phyloP scores from a whole-genome alignment of 1,140 invertebrate genomes.

The Papilio aristodemus region DNA sequence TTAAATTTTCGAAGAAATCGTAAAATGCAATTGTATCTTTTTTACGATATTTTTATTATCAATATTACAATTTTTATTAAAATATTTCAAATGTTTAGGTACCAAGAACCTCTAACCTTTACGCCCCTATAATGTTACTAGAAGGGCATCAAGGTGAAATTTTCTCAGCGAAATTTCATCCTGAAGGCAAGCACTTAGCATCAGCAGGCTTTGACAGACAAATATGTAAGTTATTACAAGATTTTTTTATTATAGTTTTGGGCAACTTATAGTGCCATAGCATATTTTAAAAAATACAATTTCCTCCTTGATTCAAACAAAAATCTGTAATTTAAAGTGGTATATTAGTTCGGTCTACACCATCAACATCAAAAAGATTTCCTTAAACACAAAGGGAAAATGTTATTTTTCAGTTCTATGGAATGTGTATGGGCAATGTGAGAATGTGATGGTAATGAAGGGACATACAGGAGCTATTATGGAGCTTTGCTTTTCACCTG shows the following conservation, averaged over 20 bases:
- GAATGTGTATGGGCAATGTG: constrained; percentile 99
- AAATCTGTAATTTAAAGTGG: neutral
- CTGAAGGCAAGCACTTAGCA: constrained; percentile 95
- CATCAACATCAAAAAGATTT: constrained; percentile 29
- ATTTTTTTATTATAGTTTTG: too few species aligned
- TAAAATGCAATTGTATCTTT: neutral
- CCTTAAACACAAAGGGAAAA: constrained; percentile 1
- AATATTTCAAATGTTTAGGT: constrained; percentile 69
- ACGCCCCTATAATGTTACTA: constrained; percentile 97
- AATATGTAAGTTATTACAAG: constrained; percentile 89
- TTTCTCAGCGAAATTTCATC: constrained; percentile 96
- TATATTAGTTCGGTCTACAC: neutral
- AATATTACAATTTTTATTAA: neutral
- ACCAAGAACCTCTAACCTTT: constrained; percentile 92
- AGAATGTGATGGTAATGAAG: constrained; percentile 95
- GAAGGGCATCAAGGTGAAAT: constrained; percentile 99
- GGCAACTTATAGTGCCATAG: too few species aligned
- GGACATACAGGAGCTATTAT: constrained; percentile 98
- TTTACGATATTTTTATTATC: neutral
- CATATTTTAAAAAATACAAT: too few species aligned
- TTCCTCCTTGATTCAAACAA: too few species aligned
- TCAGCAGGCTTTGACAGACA: constrained; percentile 98
- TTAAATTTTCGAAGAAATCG: too few species aligned
- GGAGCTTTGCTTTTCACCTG: constrained; percentile 97
- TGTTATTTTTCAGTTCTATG: constrained; percentile 90